Evolutionary conservation across 1,140 invertebrate species (phyloP), one percentile per base, ranked within the genome.

Genomic region (Drosophila baimaii): DNA sequence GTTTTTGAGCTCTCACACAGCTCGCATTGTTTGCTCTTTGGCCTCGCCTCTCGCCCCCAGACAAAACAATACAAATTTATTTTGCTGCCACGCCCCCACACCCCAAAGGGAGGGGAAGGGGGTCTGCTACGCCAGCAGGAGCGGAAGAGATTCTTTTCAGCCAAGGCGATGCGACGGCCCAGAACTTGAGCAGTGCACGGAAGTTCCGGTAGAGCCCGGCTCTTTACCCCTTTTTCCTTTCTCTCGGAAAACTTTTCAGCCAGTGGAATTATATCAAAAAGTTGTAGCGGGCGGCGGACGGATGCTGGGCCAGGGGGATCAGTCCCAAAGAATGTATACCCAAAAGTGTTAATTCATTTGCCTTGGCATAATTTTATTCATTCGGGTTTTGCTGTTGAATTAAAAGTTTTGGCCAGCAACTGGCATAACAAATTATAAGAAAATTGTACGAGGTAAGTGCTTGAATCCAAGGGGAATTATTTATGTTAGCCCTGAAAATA

Each of bases 331-430:
- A 68, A 71, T 64, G 47, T 37, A 35, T 41, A 59, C 41, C 62
- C 49, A 78, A 82, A 84, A 85, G 81, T 83, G 83, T 86, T 88
- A 86, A 86, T 86, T 88, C 83, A 81, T 86, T 86, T 83, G 70
- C 66, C 77, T 62, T 74, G 49, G 55, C 61, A 86, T 85, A 85
- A 86, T 86, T 79, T 81, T 76, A 82, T 76, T 76, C 62, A 76
- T 86, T 81, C 68, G 57, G 46, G 57, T 35, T 68, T 74, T 74
- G 52, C 63, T 29, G 58, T 54, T 41, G 51, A 81, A 85, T 86
- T 86, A 81, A 85, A 76, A 86, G 83, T 79, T 79, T 84, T 84
- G 59, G 70, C 64, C 78, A 71, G 63, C 81, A 80, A 79, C 70
- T 58, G 64, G 80, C 80, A 70, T 27, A 79, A 64, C 80, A 70